A percentile compares a stretch with the other conserved stretches of the same genome.
Evolutionary conservation across 2,888 invertebrate species (phyloP).

Genomic region (Hedya salicella): DNA sequence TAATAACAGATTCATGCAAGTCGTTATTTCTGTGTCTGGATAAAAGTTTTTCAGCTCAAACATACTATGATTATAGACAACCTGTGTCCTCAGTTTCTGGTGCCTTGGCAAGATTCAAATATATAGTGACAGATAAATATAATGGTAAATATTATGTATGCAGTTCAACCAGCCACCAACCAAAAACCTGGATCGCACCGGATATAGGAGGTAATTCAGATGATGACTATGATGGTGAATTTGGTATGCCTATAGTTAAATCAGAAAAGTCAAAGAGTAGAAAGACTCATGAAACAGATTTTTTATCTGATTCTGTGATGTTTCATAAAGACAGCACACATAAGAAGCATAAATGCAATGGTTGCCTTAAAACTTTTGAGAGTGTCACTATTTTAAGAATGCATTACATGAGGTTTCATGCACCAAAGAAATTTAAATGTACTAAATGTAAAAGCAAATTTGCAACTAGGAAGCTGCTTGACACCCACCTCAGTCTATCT

Average conservation of each 20-base stretch:
- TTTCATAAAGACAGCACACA: constrained; percentile 17
- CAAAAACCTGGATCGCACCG: constrained; percentile 5
- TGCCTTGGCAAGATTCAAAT: constrained; percentile 12
- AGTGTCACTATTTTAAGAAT: constrained; percentile 1
- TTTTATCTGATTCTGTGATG: constrained; percentile 8
- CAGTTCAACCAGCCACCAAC: background rate
- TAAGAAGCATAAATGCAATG: constrained; percentile 13
- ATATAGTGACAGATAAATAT: constrained; percentile 1
- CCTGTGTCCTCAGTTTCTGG: constrained; percentile 1
- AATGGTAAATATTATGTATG: constrained; percentile 24
- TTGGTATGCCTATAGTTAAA: background rate
- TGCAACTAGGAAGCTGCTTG: constrained; percentile 15
- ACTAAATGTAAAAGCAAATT: constrained; percentile 19
- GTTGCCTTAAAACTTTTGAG: constrained; percentile 16
- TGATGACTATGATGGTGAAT: constrained; percentile 1
- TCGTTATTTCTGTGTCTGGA: constrained; percentile 11
- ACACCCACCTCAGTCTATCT: constrained; percentile 16
- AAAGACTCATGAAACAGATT: background rate
- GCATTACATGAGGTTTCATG: constrained; percentile 27
- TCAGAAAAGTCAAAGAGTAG: background rate
- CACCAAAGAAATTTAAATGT: constrained; percentile 11
- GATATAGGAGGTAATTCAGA: background rate
- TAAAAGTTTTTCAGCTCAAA: background rate
- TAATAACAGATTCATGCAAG: background rate
- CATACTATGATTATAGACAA: constrained; percentile 15